Evolutionary conservation across 1,140 invertebrate species (phyloP), one percentile per base, ranked within the genome.

Genomic region (Solenopsis fugax): DNA sequence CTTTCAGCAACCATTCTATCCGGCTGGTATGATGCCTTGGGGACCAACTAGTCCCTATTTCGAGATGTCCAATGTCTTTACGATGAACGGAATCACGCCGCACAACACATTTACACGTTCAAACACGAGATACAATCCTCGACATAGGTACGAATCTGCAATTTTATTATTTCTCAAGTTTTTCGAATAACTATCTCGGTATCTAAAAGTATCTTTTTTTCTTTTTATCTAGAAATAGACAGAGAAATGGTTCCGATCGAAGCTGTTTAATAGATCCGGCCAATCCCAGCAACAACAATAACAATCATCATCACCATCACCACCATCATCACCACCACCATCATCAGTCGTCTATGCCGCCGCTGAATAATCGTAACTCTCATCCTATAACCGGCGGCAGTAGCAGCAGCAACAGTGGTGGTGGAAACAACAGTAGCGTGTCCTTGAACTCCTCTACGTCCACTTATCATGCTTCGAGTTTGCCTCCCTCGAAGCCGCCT

Each of bases 11-110:
- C 96, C 95, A 77, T 96, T 96, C 93, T 97, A 96, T 93, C 95
- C 95, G 82, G 94, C 96, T 71, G 95, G 96, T 92, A 95, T 96
- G 92, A 95, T 96, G 93, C 95, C 96, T 78, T 97, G 96, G 96
- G 95, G 95, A 80, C 92, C 96, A 18, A 94, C 95, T 85, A 95
- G 95, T 91, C 95, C 96, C 87, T 97, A 96, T 93, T 97, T 97
- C 92, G 97, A 97, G 91, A 96, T 98, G 90, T 96, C 96, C 89
- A 96, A 96, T 92, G 96, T 98, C 67, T 97, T 97, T 93, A 96
- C 97, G 77, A 96, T 97, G 90, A 98, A 98, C 95, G 97, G 97
- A 60, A 95, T 98, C 72, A 96, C 97, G 45, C 97, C 97, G 50
- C 97, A 97, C 92, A 95, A 94, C 76, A 94, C 96, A 77, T 97